Base-by-base conservation (phyloP, 2,797 vertebrate species). In the Trematomus bernacchii region DNA sequence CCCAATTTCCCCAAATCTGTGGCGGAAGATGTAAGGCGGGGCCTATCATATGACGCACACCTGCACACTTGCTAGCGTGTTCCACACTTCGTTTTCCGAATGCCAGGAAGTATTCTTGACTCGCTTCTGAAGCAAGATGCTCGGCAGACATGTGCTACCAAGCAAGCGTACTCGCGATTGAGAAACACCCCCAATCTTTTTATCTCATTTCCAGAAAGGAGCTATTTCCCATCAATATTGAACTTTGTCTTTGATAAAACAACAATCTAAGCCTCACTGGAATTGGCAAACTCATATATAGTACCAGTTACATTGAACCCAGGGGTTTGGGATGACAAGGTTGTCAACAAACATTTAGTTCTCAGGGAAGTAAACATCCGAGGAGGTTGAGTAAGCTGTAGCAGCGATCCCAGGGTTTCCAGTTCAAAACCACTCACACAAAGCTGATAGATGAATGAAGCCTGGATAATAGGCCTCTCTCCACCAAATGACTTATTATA, bases 401-500 rank as follows among this genome's bases (percentile, higher is more conserved):
- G 19, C 48, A 33, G 14, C 30, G 21, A 37, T 65, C 47, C 55
- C 47, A 54, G 37, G 19, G 66, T 67, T 67, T 30, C 52, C 37
- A 27, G 58, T 48, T 66, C 40, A 50, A 58, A 55, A 18, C 50
- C 23, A 21, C 30, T 1, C 23, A 59, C 50, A 64, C 47, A 47
- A 66, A 64, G 75, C 64, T 63, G 40, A 44, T 63, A 44, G 27
- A 30, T 48, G 64, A 62, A 53, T 30, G 53, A 37, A 67, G 63
- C 60, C 73, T 14, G 40, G 27, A 71, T 72, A 62, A 77, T 77
- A 55, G 1, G 33, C 43, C 43, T 53, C 40, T 51, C 62, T 44
- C 60, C 10, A 21, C 37, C 55, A 64, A 61, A 74, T 83, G 42
- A 79, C 83, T 85, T 71, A 83, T 85, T 72, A 89, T 71, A 66